Evolutionary conservation across 2,888 invertebrate species (phyloP), one percentile per base, ranked within the genome.

Genomic region (Leucozona laternaria): DNA sequence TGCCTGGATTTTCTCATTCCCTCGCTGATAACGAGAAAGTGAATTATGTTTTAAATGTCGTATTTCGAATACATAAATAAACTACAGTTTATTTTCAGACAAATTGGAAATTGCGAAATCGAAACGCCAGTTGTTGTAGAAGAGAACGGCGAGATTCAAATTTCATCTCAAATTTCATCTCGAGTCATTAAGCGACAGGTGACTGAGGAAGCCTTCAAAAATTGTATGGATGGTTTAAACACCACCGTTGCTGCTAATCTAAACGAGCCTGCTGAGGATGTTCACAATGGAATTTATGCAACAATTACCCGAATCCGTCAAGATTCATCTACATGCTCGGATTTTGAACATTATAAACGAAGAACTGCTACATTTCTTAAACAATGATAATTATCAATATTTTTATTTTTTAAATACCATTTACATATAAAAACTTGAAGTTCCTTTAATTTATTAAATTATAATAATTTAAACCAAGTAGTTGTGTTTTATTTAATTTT

Each of bases 241-340:
- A 17, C 57, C 13, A 20, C 43, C 15, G 4, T 28, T 25, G 28
- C 7, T 22, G 37, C 17, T 40, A 4, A 11, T 25, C 7, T 55
- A 5, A 57, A 43, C 11, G 55, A 28, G n/a, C 28, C 28, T 20
- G 15, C 31, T 13, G 31, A 5, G 13, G 57, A 72, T n/a, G 22
- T 20, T 20, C 58, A 72, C 28, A 28, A 60, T 37, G 34, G 72
- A 58, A 20, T 72, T 72, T 11, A 72, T 72, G 72, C 48, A 71
- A n/a, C 10, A 17, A n/a, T 17, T 70, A 7, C 58, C 71, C 4
- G 28, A 20, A 57, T 13, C n/a, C 0, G 15, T 13, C 31, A 57
- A 58, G 20, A 25, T 58, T 13, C 28, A 31, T n/a, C 72, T 72
- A 7, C 71, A 71, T 10, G 58, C 22, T 4, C 11, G 15, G 4